Evolutionary conservation across 2,797 vertebrate genomes (phyloP), one percentile per base, ranked within the genome.

Genomic region (Prunella strophiata): DNA sequence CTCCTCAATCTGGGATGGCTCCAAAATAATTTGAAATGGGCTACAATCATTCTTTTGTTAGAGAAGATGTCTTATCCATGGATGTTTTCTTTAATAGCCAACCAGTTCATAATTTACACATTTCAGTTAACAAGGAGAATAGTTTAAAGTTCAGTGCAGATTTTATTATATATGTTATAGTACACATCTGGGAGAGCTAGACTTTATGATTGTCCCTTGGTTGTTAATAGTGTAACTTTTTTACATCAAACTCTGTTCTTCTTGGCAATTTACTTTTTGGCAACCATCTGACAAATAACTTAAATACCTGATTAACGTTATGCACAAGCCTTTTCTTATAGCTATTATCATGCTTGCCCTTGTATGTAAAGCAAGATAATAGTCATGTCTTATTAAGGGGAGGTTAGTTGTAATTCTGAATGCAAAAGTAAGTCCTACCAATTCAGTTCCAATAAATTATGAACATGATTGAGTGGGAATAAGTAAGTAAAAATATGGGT

Each of bases 31-130:
- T 92, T 93, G 32, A 96, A 86, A 52, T 30, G 50, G 32, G 18
- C 10, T 85, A 91, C 88, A 96, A 90, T 96, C n/a, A 78, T 92
- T 91, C 93, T 94, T 96, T 96, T 96, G 92, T 97, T 96, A 75
- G 47, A 92, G 80, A 74, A 88, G 59, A 71, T 71, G 21, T 48
- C 54, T 88, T 78, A 76, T 79, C 85, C 75, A 43, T 81, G 68
- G 81, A 94, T 87, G 55, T 68, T 96, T 94, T 92, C 70, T 91
- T 87, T 91, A 93, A 85, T 70, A 93, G 87, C 43, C 62, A 96
- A 84, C n/a, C 38, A 67, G 57, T 75, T 91, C 68, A 91, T 89
- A 93, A 93, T 93, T 96, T 93, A 83, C 80, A 96, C 59, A 62
- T 94, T 95, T 94, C 13, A 3, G 72, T 73, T 93, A 91, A 72